Base-by-base conservation (phyloP, 2,888 invertebrate species). In the Rhaphigaster nebulosa region DNA sequence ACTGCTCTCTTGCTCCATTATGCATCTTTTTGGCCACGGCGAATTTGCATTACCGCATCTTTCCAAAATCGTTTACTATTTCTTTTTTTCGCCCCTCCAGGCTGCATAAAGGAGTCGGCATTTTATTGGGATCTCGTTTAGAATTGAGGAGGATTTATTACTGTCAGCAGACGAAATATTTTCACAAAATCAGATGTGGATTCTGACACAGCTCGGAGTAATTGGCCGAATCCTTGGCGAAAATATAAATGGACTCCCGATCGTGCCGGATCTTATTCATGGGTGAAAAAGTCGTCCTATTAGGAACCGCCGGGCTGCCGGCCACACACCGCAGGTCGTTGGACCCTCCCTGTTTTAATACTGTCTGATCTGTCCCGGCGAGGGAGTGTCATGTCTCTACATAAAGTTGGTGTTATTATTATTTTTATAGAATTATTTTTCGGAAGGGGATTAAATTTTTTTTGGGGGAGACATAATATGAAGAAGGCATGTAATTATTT, bases 241-340 rank as follows among this genome's bases (percentile, higher is more conserved):
- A 76, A 38, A 38, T 38, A 76, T 76, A 76, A 76, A 76, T 76
- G 70, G 70, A 38, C 70, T 76, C 34, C 34, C 34, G 34, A 76
- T 76, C 70, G 70, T 76, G 70, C 20, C 34, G 0, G 70, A 76
- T 38, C 70, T 38, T 76, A 76, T 76, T 76, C 34, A 76, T 76
- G 20, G 70, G 20, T 38, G 70, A 76, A 76, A 76, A 76, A 76
- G 70, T 76, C 70, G 70, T 76, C 70, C 70, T 76, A 76, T 76
- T 76, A 76, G 70, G 38, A 29, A 29, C 65, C 4, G 70, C 34
- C 12, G 34, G 8, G 70, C 70, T 76, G 70, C 70, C 38, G 70
- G 70, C 70, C 70, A 76, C 70, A 76, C 70, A 76, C 70, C 38
- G 34, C 34, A 38, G 70, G 70, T 76, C 70, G 70, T 38, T 76